A percentile compares a stretch with the other conserved stretches of the same genome.
phyloP scores from a whole-genome alignment of 2,113 vertebrate genomes.

The Scomber scombrus region DNA sequence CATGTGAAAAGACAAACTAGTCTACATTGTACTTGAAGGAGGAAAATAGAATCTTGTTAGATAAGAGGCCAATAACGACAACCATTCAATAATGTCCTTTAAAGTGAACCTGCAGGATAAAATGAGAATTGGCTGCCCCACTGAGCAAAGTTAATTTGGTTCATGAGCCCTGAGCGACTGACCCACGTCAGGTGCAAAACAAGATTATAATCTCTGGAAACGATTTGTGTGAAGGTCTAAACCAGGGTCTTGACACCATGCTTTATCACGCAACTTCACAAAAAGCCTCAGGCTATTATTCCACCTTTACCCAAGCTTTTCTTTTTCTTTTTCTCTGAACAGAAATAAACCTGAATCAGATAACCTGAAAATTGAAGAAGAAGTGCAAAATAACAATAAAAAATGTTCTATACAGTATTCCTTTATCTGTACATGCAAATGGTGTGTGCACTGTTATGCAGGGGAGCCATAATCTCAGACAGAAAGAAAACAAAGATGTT shows the following conservation, averaged over 20 bases:
- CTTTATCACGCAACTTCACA: constrained; percentile 56
- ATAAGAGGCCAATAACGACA: constrained; percentile 65
- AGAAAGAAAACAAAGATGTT: constrained; percentile 14
- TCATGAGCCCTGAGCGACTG: constrained; percentile 67
- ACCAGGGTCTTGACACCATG: constrained; percentile 63
- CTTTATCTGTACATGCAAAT: constrained; percentile 25
- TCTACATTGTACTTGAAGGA: constrained; percentile 38
- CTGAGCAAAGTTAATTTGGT: constrained; percentile 72
- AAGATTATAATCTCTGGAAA: constrained; percentile 81
- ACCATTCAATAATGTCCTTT: constrained; percentile 73
- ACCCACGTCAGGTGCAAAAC: constrained; percentile 73
- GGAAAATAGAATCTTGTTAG: constrained; percentile 61
- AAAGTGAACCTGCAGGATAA: constrained; percentile 63
- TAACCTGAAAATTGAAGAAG: background rate
- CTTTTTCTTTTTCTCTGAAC: constrained; percentile 11
- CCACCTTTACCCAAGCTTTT: constrained; percentile 46
- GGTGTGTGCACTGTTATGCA: background rate
- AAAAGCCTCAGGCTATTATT: constrained; percentile 51
- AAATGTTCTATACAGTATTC: background rate
- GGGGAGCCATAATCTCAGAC: background rate
- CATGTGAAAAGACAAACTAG: constrained; percentile 39
- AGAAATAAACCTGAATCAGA: constrained; percentile 32
- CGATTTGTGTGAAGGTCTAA: constrained; percentile 77
- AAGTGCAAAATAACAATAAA: constrained; percentile 5
- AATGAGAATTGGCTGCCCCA: constrained; percentile 64